phyloP scores from a whole-genome alignment of 2,797 vertebrate genomes.

The Karalla daura region DNA sequence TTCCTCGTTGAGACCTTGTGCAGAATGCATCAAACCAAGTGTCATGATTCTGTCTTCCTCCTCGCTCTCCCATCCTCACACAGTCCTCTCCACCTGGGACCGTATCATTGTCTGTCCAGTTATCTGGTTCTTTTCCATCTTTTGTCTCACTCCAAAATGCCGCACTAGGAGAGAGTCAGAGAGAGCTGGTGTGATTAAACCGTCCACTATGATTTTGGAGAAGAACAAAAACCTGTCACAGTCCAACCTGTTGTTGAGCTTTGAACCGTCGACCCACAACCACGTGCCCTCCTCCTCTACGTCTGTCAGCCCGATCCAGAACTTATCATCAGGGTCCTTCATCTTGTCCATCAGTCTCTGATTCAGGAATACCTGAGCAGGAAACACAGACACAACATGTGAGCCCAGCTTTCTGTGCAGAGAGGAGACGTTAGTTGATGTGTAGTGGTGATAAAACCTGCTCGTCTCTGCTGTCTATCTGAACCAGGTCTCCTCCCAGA shows the following conservation, averaged over 20 bases:
- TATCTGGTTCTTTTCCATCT: accelerated
- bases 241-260: not conserved
- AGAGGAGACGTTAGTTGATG: not conserved
- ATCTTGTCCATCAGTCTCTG: not conserved
- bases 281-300: conserved; percentile 10
- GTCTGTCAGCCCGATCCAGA: conserved; percentile 51
- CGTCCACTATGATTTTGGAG: not conserved
- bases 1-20: accelerated
- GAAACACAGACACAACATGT: not conserved
- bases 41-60: accelerated
- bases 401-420: not conserved
- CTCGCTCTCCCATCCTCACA: not conserved
- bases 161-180: not conserved
- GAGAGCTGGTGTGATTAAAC: not conserved
- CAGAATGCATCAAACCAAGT: not conserved
- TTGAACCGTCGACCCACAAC: conserved; percentile 60
- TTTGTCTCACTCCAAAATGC: accelerated
- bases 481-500: conserved; percentile 43
- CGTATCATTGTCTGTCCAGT: accelerated
- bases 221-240: not conserved
- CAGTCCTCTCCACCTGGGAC: not conserved
- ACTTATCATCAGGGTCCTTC: accelerated
- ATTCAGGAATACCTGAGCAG: not conserved
- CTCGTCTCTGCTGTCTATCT: conserved; percentile 53
- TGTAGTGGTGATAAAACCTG: conserved; percentile 56